A percentile compares a stretch with the other conserved stretches of the same genome.
These are phyloP conservation scores for Pampus argenteus DNA, from an alignment of 2,797 vertebrate genomes.

Conservation along the genomic window DNA sequence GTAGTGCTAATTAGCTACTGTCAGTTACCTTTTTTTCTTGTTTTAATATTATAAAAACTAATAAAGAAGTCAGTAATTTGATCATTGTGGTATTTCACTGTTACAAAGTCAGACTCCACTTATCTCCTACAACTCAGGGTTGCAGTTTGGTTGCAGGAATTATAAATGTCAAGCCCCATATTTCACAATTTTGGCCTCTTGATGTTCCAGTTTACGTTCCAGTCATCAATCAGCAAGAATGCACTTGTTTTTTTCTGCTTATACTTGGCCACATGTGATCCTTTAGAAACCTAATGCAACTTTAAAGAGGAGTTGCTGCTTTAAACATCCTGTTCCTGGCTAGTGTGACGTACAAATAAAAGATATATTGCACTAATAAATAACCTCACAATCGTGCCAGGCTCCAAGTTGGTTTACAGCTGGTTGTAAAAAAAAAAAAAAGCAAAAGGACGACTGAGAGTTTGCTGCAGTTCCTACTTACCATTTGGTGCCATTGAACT, in stretches of 20 bases:
- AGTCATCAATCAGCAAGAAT: constrained; percentile 89
- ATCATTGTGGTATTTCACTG: not conserved
- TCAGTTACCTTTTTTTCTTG: not conserved
- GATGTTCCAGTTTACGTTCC: constrained; percentile 75
- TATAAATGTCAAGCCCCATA: no score
- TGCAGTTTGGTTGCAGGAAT: not conserved
- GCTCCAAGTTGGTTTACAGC: constrained; percentile 71
- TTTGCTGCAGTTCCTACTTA: constrained; percentile 35
- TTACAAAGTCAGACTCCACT: not conserved
- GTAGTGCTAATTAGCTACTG: no score
- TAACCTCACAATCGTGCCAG: constrained; percentile 88
- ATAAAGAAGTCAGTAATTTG: not conserved
- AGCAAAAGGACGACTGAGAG: constrained; percentile 52
- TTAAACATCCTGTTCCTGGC: constrained; percentile 88
- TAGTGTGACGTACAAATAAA: constrained; percentile 87
- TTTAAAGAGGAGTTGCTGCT: constrained; percentile 88
- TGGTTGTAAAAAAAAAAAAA: constrained; percentile 73
- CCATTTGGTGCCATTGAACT: constrained; percentile 63
- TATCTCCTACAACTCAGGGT: not conserved
- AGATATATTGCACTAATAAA: constrained; percentile 88
- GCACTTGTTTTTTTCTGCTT: constrained; percentile 87
- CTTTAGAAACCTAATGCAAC: constrained; percentile 89
- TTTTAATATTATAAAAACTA: not conserved
- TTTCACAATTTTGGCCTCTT: not conserved
- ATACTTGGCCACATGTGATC: constrained; percentile 88